Conservation (phyloP, 2,888 invertebrate species). For the Polyommatus iphigenia region DNA sequence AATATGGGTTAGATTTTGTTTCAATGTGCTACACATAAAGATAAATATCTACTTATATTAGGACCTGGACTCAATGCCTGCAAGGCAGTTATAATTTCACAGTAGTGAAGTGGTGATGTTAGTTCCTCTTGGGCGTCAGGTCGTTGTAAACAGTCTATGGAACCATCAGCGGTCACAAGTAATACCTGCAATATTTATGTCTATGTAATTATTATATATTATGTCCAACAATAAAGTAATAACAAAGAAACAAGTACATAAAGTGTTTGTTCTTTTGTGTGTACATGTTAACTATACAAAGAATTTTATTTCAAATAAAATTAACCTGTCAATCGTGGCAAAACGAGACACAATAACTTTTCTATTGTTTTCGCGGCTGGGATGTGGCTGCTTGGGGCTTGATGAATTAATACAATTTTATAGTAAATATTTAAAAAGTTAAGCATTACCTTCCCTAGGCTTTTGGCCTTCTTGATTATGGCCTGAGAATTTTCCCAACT, state of each 20-base stretch:
- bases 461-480: slow-evolving; percentile 74
- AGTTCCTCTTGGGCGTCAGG: slow-evolving; percentile 93
- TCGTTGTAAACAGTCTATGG: slow-evolving; percentile 90
- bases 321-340: too few relatives aligned
- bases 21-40: too few relatives aligned
- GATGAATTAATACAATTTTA: neutral
- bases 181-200: slow-evolving; percentile 66
- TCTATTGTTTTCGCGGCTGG: too few relatives aligned
- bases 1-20: neutral
- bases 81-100: slow-evolving; percentile 90
- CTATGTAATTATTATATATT: too few relatives aligned
- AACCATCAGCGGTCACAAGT: slow-evolving; percentile 95
- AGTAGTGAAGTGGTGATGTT: slow-evolving; percentile 89
- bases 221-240: too few relatives aligned
- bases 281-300: too few relatives aligned
- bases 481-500: slow-evolving; percentile 83
- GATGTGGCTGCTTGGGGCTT: too few relatives aligned
- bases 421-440: neutral
- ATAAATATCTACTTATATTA: neutral
- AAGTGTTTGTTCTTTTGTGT: too few relatives aligned
- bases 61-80: slow-evolving; percentile 82
- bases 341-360: too few relatives aligned
- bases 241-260: too few relatives aligned
- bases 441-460: slow-evolving; percentile 70
- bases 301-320: too few relatives aligned